phyloP scores from a whole-genome alignment of 2,797 vertebrate genomes.

The Argyrosomus regius region DNA sequence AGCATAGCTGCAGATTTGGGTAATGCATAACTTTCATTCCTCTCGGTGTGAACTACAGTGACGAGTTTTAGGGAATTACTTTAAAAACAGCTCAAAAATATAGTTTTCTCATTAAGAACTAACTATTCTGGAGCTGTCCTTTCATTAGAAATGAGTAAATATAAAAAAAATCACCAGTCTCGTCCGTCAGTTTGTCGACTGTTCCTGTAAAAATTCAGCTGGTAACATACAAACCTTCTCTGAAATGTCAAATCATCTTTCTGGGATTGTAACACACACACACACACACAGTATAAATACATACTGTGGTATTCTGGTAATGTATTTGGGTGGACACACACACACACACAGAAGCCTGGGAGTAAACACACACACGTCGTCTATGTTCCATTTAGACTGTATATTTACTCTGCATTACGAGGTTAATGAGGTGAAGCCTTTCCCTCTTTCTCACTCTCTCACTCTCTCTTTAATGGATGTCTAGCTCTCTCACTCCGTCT shows the following conservation, averaged over 20 bases:
- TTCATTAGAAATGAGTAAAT: neutral
- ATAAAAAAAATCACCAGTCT: neutral
- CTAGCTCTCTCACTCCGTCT: constrained; percentile 46
- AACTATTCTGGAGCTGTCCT: no score
- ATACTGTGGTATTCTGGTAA: constrained; percentile 47
- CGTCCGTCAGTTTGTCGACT: neutral
- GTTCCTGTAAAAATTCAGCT: neutral
- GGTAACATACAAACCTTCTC: neutral
- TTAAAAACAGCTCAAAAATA: no score
- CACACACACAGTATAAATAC: constrained; percentile 22
- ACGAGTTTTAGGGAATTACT: no score
- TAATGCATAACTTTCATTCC: no score
- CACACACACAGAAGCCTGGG: constrained; percentile 31
- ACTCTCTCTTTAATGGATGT: constrained; percentile 66
- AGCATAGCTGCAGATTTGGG: no score
- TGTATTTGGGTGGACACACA: constrained; percentile 34
- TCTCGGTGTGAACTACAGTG: no score
- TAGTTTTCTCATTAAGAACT: no score
- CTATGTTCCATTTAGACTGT: constrained; percentile 75
- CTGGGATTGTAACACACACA: constrained; percentile 20
- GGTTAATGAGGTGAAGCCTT: constrained; percentile 79
- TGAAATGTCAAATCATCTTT: constrained; percentile 5
- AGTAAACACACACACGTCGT: constrained; percentile 44
- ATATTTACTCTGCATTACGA: constrained; percentile 81
- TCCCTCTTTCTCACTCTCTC: constrained; percentile 34